Base-by-base conservation (phyloP, 2,888 invertebrate species). In the Fragum whitleyi region DNA sequence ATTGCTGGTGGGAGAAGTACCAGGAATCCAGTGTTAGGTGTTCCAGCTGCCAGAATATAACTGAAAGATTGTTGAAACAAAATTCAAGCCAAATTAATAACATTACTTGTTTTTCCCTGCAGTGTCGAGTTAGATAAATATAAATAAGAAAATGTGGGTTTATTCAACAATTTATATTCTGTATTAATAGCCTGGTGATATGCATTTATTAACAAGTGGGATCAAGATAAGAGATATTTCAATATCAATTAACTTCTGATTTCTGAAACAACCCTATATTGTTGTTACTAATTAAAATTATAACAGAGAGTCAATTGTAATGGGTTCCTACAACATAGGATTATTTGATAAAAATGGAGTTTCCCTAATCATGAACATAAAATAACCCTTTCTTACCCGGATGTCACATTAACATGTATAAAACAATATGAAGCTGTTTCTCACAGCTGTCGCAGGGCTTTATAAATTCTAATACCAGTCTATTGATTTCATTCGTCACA, bases 381-480 rank as follows among this genome's bases (percentile, higher is more conserved):
- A 9, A 36, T 3, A 6, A 6, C 9, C 3, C 9, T 6, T 3
- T 36, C 32, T 36, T 36, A 36, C 32, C 32, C 32, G 32, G 32
- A 9, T 36, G 3, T 36, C 32, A 36, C 32, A 36, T 36, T 36
- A 36, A 36, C 32, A 36, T 36, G 32, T 36, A 36, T 36, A 36
- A 36, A 36, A 42, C 65, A 65, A 42, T 65, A 26, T 42, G 39
- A 42, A 42, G 65, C 23, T 21, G 47, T 16, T 6, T 21, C n/a
- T 36, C 23, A 19, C 65, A 65, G 65, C 65, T 65, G 65, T 65
- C 42, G 26, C 65, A n/a, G 11, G 21, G 65, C 42, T 11, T 65
- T 65, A 65, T 65, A 65, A 65, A 65, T 65, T 42, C 36, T 65
- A 65, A 65, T 65, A 36, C 21, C 21, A 26, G 39, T 42, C 42